Percentiles rank a stretch among this genome's conserved stretches.
Evolutionary conservation across 2,888 invertebrate genomes (phyloP).

Genomic region (Microplitis deprimator): DNA sequence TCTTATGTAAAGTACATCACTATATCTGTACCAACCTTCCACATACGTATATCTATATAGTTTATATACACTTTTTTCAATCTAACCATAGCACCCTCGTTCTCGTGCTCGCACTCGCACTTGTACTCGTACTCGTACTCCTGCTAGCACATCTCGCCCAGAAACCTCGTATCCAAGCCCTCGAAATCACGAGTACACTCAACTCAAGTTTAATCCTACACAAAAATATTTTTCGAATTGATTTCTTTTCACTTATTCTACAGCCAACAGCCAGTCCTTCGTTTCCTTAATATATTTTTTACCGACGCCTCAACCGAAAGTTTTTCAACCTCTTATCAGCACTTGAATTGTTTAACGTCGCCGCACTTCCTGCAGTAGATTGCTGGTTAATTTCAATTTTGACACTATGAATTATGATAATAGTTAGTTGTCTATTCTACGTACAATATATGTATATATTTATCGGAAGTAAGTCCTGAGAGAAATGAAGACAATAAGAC

Average conservation of each 20-base stretch:
- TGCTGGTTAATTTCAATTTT: neutral
- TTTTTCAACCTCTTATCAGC: too few species aligned
- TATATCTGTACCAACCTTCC: neutral
- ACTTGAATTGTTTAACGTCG: neutral
- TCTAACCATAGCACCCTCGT: constrained; percentile 9
- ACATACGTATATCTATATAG: neutral
- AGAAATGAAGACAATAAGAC: constrained; percentile 10
- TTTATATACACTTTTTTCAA: constrained; percentile 39
- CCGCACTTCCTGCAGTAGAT: neutral
- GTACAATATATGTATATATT: constrained; percentile 3
- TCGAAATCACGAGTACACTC: constrained; percentile 38
- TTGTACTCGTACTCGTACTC: constrained; percentile 18
- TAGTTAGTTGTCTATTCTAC: neutral
- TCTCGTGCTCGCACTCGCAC: neutral
- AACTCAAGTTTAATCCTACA: constrained; percentile 34
- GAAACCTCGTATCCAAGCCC: constrained; percentile 26
- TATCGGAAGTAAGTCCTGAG: neutral
- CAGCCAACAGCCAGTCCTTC: neutral
- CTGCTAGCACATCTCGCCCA: constrained; percentile 25
- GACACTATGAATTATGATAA: constrained; percentile 1
- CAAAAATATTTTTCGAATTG: constrained; percentile 20
- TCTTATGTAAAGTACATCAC: constrained; percentile 13
- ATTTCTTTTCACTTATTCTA: neutral
- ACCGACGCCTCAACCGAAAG: too few species aligned
- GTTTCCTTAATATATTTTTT: too few species aligned